phyloP scores from a whole-genome alignment of 2,888 invertebrate species.

The Napeogenes sylphis region DNA sequence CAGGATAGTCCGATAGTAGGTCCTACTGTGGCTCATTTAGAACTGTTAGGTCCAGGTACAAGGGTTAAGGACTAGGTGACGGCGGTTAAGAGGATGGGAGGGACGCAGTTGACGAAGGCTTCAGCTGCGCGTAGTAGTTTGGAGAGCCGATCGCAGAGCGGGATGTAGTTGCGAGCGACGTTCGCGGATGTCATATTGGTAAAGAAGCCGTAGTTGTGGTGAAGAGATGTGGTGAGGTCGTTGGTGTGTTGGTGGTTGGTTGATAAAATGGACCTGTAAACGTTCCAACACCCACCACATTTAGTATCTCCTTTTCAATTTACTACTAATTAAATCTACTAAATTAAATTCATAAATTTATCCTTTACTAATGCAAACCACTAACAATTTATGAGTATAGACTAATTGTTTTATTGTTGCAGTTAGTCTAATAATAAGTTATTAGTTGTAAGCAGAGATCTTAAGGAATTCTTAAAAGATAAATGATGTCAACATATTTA shows the following conservation, averaged over 20 bases:
- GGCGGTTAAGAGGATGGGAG: conserved; percentile 62
- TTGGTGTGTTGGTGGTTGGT: conserved; percentile 77
- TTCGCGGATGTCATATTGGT: conserved; percentile 69
- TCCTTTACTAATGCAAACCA: conserved; percentile 8
- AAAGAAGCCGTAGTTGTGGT: conserved; percentile 74
- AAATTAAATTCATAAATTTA: conserved; percentile 17
- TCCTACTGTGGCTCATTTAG: conserved; percentile 54
- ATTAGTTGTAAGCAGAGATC: conserved; percentile 1
- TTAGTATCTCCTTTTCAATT: conserved; percentile 60
- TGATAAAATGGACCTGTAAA: conserved; percentile 78
- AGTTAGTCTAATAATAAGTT: not conserved
- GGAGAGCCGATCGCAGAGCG: conserved; percentile 67
- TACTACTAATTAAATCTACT: conserved; percentile 28
- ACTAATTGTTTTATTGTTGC: not conserved
- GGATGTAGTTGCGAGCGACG: conserved; percentile 65
- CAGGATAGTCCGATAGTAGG: conserved; percentile 45
- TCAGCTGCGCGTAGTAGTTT: conserved; percentile 66
- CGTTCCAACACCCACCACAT: conserved; percentile 79
- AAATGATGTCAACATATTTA: conserved; percentile 15
- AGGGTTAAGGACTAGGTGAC: conserved; percentile 62
- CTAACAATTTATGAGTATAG: conserved; percentile 2
- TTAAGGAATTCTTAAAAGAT: not conserved
- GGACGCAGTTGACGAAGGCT: conserved; percentile 65
- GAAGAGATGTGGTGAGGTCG: conserved; percentile 76
- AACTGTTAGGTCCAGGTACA: conserved; percentile 46